phyloP scores from a whole-genome alignment of 2,888 invertebrate species.

The Leptopilina myrica region DNA sequence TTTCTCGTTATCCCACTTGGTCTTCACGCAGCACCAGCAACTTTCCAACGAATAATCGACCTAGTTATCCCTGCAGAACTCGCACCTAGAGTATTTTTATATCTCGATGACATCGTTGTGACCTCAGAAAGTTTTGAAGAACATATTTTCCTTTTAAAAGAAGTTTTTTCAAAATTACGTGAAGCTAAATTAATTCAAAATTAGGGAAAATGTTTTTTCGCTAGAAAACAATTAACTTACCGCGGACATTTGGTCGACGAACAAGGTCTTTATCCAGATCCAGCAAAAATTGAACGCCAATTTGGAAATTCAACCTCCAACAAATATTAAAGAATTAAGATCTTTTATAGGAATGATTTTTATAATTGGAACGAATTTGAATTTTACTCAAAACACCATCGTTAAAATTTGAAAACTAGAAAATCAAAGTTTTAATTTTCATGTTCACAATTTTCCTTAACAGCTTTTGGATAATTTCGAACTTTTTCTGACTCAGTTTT shows the following conservation, averaged over 20 bases:
- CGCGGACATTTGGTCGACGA: conserved; percentile 48
- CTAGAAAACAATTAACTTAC: conserved; percentile 49
- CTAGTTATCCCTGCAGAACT: conserved; percentile 53
- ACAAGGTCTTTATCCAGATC: conserved; percentile 44
- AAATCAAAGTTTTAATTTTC: too few species aligned
- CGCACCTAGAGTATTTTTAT: conserved; percentile 46
- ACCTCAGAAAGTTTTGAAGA: conserved; percentile 47
- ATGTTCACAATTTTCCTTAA: too few species aligned
- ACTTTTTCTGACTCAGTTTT: too few species aligned
- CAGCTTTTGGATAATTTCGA: too few species aligned
- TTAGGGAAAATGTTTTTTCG: too few species aligned
- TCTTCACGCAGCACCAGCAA: conserved; percentile 51
- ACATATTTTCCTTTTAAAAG: background rate
- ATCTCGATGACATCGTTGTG: conserved; percentile 52
- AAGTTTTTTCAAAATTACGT: background rate
- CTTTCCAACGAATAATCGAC: conserved; percentile 56
- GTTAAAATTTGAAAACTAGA: too few species aligned
- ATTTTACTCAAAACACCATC: too few species aligned
- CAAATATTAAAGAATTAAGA: conserved; percentile 52
- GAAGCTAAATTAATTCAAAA: background rate
- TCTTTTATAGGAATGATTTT: conserved; percentile 57
- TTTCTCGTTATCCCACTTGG: conserved; percentile 51
- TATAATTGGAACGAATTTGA: too few species aligned
- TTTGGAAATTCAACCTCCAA: conserved; percentile 38
- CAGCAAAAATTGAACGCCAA: conserved; percentile 49